phyloP scores from a whole-genome alignment of 2,888 invertebrate species.

The Actias luna region DNA sequence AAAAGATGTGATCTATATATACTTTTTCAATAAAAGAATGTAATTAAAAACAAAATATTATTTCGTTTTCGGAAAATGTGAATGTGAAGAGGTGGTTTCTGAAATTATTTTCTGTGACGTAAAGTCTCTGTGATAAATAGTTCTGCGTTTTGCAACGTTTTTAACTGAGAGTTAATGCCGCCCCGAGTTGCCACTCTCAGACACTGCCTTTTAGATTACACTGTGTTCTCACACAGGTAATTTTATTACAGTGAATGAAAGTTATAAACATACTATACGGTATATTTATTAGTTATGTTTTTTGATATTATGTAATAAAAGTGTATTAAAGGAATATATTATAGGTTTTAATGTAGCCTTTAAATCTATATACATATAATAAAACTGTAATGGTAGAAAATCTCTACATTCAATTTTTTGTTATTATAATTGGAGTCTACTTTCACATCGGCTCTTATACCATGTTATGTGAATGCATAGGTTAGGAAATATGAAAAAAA shows the following conservation, averaged over 20 bases:
- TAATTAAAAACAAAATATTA: slow-evolving; percentile 62
- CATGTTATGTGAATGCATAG: too few species aligned
- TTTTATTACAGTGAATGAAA: not conserved
- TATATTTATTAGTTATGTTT: too few species aligned
- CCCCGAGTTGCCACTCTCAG: slow-evolving; percentile 25
- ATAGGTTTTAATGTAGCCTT: not conserved
- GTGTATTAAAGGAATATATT: not conserved
- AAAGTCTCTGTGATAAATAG: slow-evolving; percentile 71
- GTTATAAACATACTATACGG: not conserved
- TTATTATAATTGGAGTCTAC: too few species aligned
- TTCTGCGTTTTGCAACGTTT: slow-evolving; percentile 65
- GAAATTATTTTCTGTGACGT: slow-evolving; percentile 72
- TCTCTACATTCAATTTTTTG: too few species aligned
- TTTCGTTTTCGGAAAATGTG: slow-evolving; percentile 71
- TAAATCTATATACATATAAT: too few species aligned
- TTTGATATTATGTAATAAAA: not conserved
- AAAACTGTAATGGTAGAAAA: too few species aligned
- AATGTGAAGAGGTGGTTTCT: slow-evolving; percentile 70
- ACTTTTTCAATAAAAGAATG: slow-evolving; percentile 34
- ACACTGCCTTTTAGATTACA: slow-evolving; percentile 22
- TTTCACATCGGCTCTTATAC: too few species aligned
- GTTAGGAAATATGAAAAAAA: too few species aligned
- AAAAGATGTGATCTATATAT: slow-evolving; percentile 18
- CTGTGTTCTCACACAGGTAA: not conserved
- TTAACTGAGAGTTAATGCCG: slow-evolving; percentile 61